These are phyloP conservation scores for Burhinus oedicnemus DNA, from an alignment of 2,113 vertebrate species.

Conservation along the genomic window DNA sequence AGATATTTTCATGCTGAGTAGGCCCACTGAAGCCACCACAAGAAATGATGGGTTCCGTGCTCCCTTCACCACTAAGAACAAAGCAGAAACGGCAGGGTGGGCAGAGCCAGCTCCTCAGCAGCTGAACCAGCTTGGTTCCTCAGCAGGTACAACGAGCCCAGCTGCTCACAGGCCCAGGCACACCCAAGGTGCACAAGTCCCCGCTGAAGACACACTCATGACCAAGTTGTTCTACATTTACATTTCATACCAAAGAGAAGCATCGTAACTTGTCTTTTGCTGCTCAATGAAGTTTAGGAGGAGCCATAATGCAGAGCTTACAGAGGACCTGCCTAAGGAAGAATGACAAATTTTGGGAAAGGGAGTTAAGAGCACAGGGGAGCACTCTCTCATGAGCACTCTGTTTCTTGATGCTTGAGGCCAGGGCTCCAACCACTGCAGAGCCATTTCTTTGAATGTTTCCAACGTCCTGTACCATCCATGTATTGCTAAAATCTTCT, in stretches of 20 bases:
- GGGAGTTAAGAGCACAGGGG: neutral
- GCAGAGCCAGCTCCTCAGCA: neutral
- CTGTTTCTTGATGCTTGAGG: neutral
- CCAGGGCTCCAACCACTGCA: neutral
- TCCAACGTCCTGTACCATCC: neutral
- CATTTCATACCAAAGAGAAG: neutral
- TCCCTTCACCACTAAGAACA: neutral
- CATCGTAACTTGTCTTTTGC: neutral
- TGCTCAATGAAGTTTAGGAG: neutral
- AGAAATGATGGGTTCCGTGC: fast-evolving
- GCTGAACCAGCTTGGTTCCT: neutral
- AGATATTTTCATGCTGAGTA: neutral
- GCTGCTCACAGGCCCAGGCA: neutral
- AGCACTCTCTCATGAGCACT: neutral
- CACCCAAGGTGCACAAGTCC: neutral
- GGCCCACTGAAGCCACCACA: neutral
- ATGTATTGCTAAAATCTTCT: neutral
- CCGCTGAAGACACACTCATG: neutral
- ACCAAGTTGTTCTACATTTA: neutral
- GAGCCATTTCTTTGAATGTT: neutral
- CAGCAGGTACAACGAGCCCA: fast-evolving
- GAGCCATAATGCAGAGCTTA: neutral
- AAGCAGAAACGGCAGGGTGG: neutral
- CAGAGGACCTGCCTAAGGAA: neutral
- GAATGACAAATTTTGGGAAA: neutral